Evolutionary conservation across 2,888 invertebrate species (phyloP).

Genomic region (Dolichopus griseipennis): DNA sequence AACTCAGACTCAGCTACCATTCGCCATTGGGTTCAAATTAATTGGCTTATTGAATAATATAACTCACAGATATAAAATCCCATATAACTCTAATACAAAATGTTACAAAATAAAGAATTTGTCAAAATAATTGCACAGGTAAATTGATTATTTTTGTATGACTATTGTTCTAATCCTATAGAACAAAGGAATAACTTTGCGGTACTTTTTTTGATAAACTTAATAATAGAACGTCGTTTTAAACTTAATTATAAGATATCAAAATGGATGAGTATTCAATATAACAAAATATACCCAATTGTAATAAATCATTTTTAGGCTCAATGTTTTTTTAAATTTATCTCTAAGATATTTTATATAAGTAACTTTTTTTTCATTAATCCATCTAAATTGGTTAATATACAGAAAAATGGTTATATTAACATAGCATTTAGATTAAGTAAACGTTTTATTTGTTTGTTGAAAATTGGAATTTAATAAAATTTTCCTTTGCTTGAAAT

Average conservation of each 20-base stretch:
- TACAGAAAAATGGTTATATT: not conserved
- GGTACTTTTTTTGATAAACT: too few relatives aligned
- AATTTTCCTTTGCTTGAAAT: not conserved
- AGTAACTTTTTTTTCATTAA: not conserved
- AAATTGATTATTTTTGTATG: too few relatives aligned
- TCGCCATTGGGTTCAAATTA: too few relatives aligned
- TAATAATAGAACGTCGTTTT: not conserved
- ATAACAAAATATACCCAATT: not conserved
- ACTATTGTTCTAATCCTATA: too few relatives aligned
- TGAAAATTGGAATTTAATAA: not conserved
- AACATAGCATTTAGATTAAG: not conserved
- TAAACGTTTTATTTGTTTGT: not conserved
- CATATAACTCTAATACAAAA: too few relatives aligned
- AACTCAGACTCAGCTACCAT: too few relatives aligned
- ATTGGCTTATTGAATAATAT: too few relatives aligned
- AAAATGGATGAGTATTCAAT: conserved; percentile 1
- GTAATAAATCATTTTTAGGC: not conserved
- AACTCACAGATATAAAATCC: too few relatives aligned
- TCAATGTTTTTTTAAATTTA: not conserved
- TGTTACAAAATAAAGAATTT: too few relatives aligned
- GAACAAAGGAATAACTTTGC: too few relatives aligned
- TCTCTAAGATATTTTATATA: not conserved
- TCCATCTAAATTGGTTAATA: conserved; percentile 1
- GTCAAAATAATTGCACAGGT: too few relatives aligned
- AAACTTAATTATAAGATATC: not conserved